A percentile compares a stretch with the other conserved stretches of the same genome.
phyloP scores from a whole-genome alignment of 2,113 vertebrate species.

The Scatophagus argus region DNA sequence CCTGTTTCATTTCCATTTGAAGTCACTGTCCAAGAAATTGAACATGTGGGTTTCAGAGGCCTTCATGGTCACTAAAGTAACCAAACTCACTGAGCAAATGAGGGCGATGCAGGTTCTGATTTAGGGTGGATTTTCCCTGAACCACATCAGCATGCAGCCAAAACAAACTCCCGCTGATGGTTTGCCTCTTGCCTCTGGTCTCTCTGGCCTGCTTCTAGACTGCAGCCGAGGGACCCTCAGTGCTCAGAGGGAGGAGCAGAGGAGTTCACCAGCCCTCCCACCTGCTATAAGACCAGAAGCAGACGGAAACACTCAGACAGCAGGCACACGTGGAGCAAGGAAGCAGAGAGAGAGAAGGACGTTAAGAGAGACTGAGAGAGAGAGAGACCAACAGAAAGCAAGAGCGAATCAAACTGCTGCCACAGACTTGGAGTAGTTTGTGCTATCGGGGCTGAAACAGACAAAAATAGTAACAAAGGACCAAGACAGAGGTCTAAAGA shows the following conservation, averaged over 20 bases:
- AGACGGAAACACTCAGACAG: conserved; percentile 84
- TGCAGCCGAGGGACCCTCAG: conserved; percentile 76
- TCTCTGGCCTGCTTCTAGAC: conserved; percentile 79
- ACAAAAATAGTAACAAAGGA: conserved; percentile 52
- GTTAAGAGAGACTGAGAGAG: conserved; percentile 17
- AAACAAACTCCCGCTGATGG: conserved; percentile 80
- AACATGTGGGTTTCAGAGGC: conserved; percentile 29
- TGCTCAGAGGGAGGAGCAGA: conserved; percentile 70
- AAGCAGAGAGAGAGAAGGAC: conserved; percentile 54
- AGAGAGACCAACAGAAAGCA: conserved; percentile 44
- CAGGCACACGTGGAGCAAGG: conserved; percentile 85
- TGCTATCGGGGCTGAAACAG: conserved; percentile 47
- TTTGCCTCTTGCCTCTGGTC: conserved; percentile 79
- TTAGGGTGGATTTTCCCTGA: conserved; percentile 74
- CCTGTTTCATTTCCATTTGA: conserved; percentile 26
- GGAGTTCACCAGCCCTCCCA: conserved; percentile 81
- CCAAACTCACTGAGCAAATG: conserved; percentile 10
- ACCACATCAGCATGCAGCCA: conserved; percentile 69
- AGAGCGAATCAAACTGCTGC: conserved; percentile 57
- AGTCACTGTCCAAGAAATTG: background rate
- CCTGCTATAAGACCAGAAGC: conserved; percentile 84
- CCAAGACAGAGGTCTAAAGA: conserved; percentile 23
- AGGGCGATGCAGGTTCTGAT: conserved; percentile 61
- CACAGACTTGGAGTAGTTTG: conserved; percentile 45
- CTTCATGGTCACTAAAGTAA: conserved; percentile 34